These are phyloP conservation scores for Mantis religiosa DNA, from an alignment of 2,888 invertebrate species.

Conservation along the genomic window DNA sequence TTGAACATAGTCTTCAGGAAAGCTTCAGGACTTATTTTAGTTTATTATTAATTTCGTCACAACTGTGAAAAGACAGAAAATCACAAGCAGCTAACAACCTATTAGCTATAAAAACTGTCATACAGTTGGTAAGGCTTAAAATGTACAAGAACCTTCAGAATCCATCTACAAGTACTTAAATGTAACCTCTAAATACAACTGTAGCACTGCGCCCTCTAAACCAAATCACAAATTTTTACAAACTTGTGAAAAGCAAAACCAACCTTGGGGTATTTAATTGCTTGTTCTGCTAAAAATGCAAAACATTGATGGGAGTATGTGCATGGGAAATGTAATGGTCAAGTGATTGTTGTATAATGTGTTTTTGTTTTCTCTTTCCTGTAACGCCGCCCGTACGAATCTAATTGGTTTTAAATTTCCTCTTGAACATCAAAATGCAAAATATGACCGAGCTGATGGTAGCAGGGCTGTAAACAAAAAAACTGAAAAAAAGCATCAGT, in stretches of 20 bases:
- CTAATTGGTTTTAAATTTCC: constrained; percentile 19
- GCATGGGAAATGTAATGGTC: constrained; percentile 15
- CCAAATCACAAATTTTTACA: not conserved
- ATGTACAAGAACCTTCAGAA: no score
- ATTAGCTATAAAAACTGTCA: no score
- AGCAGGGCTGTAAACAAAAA: constrained; percentile 3
- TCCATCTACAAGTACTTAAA: no score
- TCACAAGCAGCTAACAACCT: no score
- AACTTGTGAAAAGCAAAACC: not conserved
- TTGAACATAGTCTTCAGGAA: no score
- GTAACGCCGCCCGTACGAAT: constrained; percentile 2
- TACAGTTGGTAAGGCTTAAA: no score
- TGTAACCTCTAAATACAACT: no score
- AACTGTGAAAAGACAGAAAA: no score
- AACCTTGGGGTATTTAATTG: not conserved
- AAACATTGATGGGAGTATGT: constrained; percentile 2
- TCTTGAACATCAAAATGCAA: constrained; percentile 17
- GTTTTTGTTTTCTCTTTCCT: constrained; percentile 2
- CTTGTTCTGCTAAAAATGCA: constrained; percentile 13
- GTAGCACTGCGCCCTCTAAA: not conserved
- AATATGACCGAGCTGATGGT: constrained; percentile 8
- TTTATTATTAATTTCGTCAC: no score
- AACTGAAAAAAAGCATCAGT: not conserved
- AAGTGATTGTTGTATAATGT: constrained; percentile 18
- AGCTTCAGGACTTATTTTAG: no score